A percentile compares a stretch with the other conserved stretches of the same genome.
Conservation (phyloP, 30 jellyfish, hydroid and myxozoan genomes). For the Nemopilema nomurai region DNA sequence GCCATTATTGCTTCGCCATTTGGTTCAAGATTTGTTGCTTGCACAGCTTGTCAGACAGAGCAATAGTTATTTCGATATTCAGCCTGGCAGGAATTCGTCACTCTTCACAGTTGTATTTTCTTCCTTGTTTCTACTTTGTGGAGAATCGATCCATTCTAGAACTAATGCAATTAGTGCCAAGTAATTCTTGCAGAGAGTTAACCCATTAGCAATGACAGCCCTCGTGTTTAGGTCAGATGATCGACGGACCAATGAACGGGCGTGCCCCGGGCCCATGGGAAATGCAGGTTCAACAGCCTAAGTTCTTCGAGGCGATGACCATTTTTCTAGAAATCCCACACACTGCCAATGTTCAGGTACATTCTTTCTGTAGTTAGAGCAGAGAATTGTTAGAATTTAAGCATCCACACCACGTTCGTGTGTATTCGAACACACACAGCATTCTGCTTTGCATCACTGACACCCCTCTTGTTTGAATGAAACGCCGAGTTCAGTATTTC, state of each 20-base stretch:
- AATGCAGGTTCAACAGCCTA: constrained; percentile 65
- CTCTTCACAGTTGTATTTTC: too few relatives aligned
- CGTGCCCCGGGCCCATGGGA: constrained; percentile 84
- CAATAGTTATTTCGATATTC: too few relatives aligned
- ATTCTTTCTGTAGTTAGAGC: background rate
- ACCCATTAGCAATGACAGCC: background rate
- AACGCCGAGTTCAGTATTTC: background rate
- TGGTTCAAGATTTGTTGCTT: too few relatives aligned
- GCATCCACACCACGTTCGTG: background rate
- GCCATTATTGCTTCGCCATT: too few relatives aligned
- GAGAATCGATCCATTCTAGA: too few relatives aligned
- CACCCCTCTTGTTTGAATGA: background rate
- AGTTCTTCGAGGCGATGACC: constrained; percentile 51
- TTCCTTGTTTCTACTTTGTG: too few relatives aligned
- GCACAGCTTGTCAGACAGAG: too few relatives aligned
- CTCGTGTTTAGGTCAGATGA: constrained; percentile 43
- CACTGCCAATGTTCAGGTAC: constrained; percentile 87
- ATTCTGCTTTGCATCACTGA: too few relatives aligned
- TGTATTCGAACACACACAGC: too few relatives aligned
- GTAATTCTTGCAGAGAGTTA: too few relatives aligned
- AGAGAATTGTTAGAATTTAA: background rate
- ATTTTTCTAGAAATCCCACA: constrained; percentile 77
- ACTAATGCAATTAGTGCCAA: too few relatives aligned
- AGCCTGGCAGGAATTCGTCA: too few relatives aligned
- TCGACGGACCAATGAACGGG: constrained; percentile 81